Conservation (phyloP, 2,797 vertebrate genomes). For the Amblyraja radiata region DNA sequence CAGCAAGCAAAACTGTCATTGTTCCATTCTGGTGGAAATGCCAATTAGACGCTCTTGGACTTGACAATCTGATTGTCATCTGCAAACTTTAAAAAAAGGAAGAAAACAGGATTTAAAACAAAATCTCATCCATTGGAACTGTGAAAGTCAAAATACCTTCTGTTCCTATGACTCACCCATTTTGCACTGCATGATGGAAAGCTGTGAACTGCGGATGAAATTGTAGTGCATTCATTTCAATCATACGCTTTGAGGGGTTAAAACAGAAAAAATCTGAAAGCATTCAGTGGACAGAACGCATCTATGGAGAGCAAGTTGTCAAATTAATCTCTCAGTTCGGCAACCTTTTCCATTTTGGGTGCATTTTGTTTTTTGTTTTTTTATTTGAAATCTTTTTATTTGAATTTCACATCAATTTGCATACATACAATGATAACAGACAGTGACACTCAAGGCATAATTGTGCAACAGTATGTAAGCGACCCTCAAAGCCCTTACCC, state of each 20-base stretch:
- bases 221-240: neutral
- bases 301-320: neutral
- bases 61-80: neutral
- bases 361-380: too few species aligned
- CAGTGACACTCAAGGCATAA: too few species aligned
- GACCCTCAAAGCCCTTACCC: too few species aligned
- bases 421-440: too few species aligned
- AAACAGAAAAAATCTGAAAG: neutral
- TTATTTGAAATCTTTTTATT: too few species aligned
- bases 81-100: neutral
- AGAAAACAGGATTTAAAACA: too few species aligned
- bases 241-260: neutral
- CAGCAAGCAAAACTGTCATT: too few species aligned
- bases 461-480: too few species aligned
- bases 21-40: too few species aligned
- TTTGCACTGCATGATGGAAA: neutral
- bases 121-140: neutral
- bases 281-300: neutral
- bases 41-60: too few species aligned
- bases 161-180: neutral
- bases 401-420: too few species aligned
- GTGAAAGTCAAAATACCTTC: neutral
- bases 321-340: neutral
- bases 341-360: neutral
- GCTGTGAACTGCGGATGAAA: neutral